phyloP scores from a whole-genome alignment of 2,888 invertebrate genomes.

The Tinea semifulvella region DNA sequence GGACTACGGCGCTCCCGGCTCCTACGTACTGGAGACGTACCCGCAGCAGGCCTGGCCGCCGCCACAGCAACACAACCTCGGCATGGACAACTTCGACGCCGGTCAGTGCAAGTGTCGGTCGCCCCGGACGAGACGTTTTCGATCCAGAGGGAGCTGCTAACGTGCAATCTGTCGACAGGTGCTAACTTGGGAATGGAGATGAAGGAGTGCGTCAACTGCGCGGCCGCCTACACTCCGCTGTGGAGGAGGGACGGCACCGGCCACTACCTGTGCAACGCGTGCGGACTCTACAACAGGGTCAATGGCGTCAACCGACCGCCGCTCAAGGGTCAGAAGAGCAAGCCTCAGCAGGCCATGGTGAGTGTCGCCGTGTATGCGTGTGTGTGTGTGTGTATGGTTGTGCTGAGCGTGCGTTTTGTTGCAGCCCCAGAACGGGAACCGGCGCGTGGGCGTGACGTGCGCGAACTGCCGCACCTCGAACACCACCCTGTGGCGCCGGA shows the following conservation, averaged over 20 bases:
- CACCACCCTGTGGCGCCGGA: constrained; percentile 97
- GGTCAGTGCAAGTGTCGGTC: constrained; percentile 31
- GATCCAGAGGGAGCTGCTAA: too few species aligned
- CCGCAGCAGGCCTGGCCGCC: constrained; percentile 28
- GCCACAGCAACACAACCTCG: constrained; percentile 24
- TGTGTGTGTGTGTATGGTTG: neutral
- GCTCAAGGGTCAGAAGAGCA: constrained; percentile 71
- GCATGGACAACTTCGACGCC: constrained; percentile 61
- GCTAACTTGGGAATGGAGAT: constrained; percentile 46
- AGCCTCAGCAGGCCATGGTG: constrained; percentile 68
- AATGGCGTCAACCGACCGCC: constrained; percentile 79
- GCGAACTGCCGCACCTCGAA: constrained; percentile 93
- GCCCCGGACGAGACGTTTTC: too few species aligned
- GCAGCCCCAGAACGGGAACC: constrained; percentile 67
- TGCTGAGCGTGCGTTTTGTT: constrained; percentile 15
- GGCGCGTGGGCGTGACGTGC: constrained; percentile 84
- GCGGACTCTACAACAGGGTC: constrained; percentile 88
- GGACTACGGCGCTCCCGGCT: constrained; percentile 23
- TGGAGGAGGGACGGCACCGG: constrained; percentile 98
- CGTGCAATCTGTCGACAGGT: too few species aligned
- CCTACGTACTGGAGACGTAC: constrained; percentile 6
- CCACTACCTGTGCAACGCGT: constrained; percentile 99
- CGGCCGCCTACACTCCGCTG: constrained; percentile 88
- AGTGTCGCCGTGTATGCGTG: constrained; percentile 19
- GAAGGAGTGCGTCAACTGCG: constrained; percentile 94